Percentiles rank a stretch among this genome's conserved stretches.
Conservation (phyloP, 2,797 vertebrate genomes). For the Austrolebias charrua region DNA sequence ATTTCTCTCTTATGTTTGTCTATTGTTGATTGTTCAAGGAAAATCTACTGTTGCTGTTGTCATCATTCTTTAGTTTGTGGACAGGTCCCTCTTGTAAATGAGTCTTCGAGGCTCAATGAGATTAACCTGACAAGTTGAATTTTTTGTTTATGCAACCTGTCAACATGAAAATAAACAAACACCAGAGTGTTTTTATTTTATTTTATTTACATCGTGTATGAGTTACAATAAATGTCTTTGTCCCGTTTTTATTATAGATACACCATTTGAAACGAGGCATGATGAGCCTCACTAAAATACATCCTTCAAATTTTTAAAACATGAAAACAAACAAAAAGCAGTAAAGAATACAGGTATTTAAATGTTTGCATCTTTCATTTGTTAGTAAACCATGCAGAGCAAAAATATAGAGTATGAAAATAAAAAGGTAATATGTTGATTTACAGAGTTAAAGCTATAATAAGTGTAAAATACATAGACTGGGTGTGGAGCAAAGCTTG, state of each 20-base stretch:
- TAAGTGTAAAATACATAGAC: conserved; percentile 63
- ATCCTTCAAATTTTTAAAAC: conserved; percentile 75
- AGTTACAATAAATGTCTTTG: conserved; percentile 77
- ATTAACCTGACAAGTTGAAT: too few relatives aligned
- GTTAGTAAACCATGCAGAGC: conserved; percentile 82
- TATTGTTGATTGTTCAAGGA: too few relatives aligned
- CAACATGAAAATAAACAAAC: too few relatives aligned
- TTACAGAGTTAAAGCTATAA: conserved; percentile 62
- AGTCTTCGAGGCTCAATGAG: too few relatives aligned
- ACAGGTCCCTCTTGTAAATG: too few relatives aligned
- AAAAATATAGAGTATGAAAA: conserved; percentile 73
- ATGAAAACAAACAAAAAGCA: conserved; percentile 57
- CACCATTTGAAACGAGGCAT: conserved; percentile 74
- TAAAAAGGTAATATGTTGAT: conserved; percentile 66
- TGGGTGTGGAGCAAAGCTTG: conserved; percentile 65
- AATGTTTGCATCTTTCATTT: conserved; percentile 68
- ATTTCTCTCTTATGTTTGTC: too few relatives aligned
- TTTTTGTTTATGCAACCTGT: too few relatives aligned
- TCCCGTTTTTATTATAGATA: conserved; percentile 78
- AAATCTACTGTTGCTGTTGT: too few relatives aligned
- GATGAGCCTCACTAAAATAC: conserved; percentile 72
- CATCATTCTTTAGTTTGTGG: too few relatives aligned
- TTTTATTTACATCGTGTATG: conserved; percentile 83
- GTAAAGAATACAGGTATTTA: conserved; percentile 57
- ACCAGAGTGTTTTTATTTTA: conserved; percentile 39